These are phyloP conservation scores for Periparus ater DNA, from an alignment of 2,797 vertebrate species.

Conservation along the genomic window DNA sequence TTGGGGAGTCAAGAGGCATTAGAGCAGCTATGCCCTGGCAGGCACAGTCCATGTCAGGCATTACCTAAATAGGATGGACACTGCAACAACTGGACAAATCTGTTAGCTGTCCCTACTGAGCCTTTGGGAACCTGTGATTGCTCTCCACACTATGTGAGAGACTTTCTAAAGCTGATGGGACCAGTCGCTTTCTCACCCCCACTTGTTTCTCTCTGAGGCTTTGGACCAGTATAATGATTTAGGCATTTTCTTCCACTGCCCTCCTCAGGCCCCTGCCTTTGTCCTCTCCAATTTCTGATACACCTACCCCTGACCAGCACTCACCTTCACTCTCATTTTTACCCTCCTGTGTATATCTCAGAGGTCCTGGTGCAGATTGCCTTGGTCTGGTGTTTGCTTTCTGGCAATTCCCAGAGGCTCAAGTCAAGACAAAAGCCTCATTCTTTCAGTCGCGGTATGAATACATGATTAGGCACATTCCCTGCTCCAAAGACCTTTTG, in stretches of 20 bases:
- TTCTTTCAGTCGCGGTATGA: constrained; percentile 13
- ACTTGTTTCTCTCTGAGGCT: not conserved
- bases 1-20: not conserved
- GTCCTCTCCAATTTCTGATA: fast-evolving
- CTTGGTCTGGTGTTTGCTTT: not conserved
- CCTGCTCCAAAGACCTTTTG: not conserved
- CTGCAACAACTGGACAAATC: not conserved
- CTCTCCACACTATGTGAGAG: not conserved
- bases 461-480: not conserved
- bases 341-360: not conserved
- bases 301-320: not conserved
- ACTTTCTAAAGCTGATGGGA: not conserved
- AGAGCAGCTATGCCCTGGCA: not conserved
- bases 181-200: not conserved
- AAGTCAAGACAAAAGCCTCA: constrained; percentile 29
- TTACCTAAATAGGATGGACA: not conserved
- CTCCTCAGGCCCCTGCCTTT: not conserved
- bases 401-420: not conserved
- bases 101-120: not conserved
- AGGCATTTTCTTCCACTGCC: not conserved
- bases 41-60: not conserved
- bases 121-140: not conserved
- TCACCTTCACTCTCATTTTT: not conserved
- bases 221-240: not conserved
- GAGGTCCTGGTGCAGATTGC: not conserved